These are phyloP conservation scores for Felis catus DNA, from an alignment of 2,113 vertebrate species.

Conservation along the genomic window F.catus_Fca126_mat1.0 CM031412.1:41924001-41924500, in stretches of 20 bases:
- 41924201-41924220: background rate
- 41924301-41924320: rapidly evolving
- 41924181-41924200: background rate
- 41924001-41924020: background rate
- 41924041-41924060: background rate
- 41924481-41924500: background rate
- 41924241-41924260: background rate
- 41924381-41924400: background rate
- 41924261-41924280: background rate
- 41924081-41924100: slow-evolving; percentile 14
- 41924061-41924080: slow-evolving; percentile 27
- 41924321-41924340: background rate
- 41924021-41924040: background rate
- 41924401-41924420: background rate
- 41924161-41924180: background rate
- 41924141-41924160: background rate
- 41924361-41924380: background rate
- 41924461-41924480: slow-evolving; percentile 22
- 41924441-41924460: background rate
- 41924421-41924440: background rate
- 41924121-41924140: background rate
- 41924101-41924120: background rate
- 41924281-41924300: background rate
- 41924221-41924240: background rate
- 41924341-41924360: background rate